phyloP scores from a whole-genome alignment of 1,140 invertebrate species.

The Maconellicoccus hirsutus region DNA sequence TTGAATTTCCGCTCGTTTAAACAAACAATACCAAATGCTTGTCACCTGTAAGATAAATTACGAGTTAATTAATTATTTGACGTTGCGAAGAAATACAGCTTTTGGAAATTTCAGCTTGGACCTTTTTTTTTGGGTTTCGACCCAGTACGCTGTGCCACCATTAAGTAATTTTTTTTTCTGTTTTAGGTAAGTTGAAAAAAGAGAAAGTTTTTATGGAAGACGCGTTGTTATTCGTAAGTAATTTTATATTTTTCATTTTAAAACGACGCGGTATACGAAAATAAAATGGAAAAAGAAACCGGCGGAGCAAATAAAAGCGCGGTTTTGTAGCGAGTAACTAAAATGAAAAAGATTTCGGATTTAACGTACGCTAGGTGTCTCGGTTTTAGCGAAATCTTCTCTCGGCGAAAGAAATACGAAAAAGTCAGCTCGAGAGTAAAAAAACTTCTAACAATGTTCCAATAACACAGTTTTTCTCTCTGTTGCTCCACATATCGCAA shows the following conservation, averaged over 20 bases:
- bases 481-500: too few species aligned
- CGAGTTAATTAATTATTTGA: neutral
- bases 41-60: constrained; percentile 9
- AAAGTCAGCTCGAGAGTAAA: neutral
- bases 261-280: neutral
- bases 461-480: too few species aligned
- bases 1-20: constrained; percentile 4
- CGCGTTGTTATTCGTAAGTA: neutral
- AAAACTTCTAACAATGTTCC: too few species aligned
- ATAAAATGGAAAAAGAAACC: neutral
- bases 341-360: neutral
- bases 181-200: constrained; percentile 2
- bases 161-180: neutral
- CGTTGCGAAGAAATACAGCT: neutral
- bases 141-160: too few species aligned
- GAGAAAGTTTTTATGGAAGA: neutral
- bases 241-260: neutral
- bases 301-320: too few species aligned
- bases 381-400: neutral
- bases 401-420: neutral
- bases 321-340: neutral
- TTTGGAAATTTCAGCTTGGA: neutral
- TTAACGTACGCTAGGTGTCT: neutral
- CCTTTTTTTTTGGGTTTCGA: too few species aligned
- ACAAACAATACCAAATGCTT: neutral